Percentiles rank a stretch among this genome's conserved stretches.
phyloP scores from a whole-genome alignment of 1,140 invertebrate species.

The Drosophila pseudoananassae region DNA sequence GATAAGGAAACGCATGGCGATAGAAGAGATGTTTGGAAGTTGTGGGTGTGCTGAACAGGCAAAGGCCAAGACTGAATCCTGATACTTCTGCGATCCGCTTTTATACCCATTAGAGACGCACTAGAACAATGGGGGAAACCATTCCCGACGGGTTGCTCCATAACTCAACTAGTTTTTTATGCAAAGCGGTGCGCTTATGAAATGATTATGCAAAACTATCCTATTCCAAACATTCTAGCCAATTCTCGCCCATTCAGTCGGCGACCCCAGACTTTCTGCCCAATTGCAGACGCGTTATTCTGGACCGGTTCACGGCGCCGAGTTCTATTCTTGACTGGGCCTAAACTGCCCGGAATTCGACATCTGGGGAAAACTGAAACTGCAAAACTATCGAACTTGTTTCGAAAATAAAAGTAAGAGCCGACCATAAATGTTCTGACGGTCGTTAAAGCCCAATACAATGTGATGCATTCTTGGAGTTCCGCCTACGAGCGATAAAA shows the following conservation, averaged over 20 bases:
- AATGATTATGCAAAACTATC: constrained; percentile 80
- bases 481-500: constrained; percentile 60
- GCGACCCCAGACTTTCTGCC: constrained; percentile 47
- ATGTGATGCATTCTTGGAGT: constrained; percentile 50
- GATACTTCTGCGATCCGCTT: constrained; percentile 41
- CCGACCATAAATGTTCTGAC: constrained; percentile 47
- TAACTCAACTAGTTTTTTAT: constrained; percentile 74
- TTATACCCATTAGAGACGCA: constrained; percentile 57
- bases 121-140: constrained; percentile 59
- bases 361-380: constrained; percentile 45
- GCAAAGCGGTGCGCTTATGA: constrained; percentile 74
- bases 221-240: constrained; percentile 20
- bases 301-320: constrained; percentile 56
- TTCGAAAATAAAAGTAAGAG: constrained; percentile 51
- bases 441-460: constrained; percentile 56
- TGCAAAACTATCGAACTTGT: constrained; percentile 69
- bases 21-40: neutral
- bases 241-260: constrained; percentile 40
- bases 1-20: constrained; percentile 67
- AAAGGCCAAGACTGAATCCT: constrained; percentile 76
- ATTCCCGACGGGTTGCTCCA: constrained; percentile 66
- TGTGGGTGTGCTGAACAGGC: constrained; percentile 49
- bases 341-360: constrained; percentile 30
- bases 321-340: constrained; percentile 20
- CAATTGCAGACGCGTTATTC: constrained; percentile 54